These are phyloP conservation scores for Chaetura pelagica DNA, from an alignment of 2,113 vertebrate species.

Conservation along the genomic window DNA sequence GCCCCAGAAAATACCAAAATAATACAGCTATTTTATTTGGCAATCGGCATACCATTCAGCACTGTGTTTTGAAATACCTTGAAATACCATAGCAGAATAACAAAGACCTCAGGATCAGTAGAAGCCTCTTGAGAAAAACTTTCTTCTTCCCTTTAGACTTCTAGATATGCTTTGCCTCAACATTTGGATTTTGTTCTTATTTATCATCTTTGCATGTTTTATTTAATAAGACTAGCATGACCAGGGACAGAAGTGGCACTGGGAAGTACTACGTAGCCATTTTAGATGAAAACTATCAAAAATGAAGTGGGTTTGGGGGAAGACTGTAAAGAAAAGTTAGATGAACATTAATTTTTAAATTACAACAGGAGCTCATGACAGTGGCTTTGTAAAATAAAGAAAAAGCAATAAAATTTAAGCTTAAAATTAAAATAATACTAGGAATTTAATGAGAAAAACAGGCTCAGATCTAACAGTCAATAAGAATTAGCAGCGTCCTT, in stretches of 20 bases:
- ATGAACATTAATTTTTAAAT: not conserved
- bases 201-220: not conserved
- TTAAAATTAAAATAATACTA: not conserved
- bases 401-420: not conserved
- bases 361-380: not conserved
- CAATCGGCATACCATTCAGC: not conserved
- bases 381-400: not conserved
- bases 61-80: not conserved
- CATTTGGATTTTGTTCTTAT: not conserved
- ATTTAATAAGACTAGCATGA: not conserved
- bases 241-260: not conserved
- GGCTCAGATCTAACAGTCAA: not conserved
- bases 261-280: not conserved
- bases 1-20: not conserved
- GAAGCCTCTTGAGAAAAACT: not conserved
- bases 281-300: not conserved
- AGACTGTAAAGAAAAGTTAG: not conserved
- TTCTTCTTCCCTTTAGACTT: not conserved
- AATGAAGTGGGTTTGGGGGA: not conserved
- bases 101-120: not conserved
- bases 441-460: not conserved
- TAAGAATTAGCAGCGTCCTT: not conserved
- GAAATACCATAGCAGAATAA: not conserved
- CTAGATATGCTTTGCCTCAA: not conserved
- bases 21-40: not conserved